A percentile compares a stretch with the other conserved stretches of the same genome.
Conservation (phyloP, 1,140 invertebrate species). For the Colletes latitarsis region DNA sequence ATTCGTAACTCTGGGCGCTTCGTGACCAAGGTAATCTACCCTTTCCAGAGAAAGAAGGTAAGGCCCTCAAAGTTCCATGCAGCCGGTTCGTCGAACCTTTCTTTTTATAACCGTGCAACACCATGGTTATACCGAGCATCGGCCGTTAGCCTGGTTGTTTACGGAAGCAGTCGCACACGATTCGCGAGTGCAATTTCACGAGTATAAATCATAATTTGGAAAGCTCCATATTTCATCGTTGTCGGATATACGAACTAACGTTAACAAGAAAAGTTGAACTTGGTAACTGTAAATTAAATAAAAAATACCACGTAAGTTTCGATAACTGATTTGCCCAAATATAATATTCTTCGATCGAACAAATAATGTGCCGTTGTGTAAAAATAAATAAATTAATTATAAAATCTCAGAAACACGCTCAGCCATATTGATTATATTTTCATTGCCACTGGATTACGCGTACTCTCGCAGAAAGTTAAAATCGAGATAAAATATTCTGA, state of each 20-base stretch:
- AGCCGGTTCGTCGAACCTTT: conserved; percentile 11
- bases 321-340: too few species aligned
- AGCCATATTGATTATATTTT: too few species aligned
- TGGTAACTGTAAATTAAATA: not conserved
- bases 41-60: conserved; percentile 3
- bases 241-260: too few species aligned
- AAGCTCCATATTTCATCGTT: not conserved
- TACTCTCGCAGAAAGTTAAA: too few species aligned
- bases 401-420: too few species aligned
- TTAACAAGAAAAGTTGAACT: not conserved
- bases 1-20: not conserved
- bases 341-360: too few species aligned
- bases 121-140: conserved; percentile 13
- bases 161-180: conserved; percentile 40
- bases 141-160: conserved; percentile 39
- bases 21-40: conserved; percentile 26
- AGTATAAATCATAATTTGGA: not conserved
- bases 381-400: not conserved
- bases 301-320: not conserved
- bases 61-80: conserved; percentile 1
- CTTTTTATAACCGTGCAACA: conserved; percentile 5
- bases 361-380: too few species aligned
- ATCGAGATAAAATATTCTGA: too few species aligned
- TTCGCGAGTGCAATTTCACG: conserved; percentile 5
- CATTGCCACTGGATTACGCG: too few species aligned